Evolutionary conservation across 2,113 vertebrate species (phyloP).

Genomic region (Sapayoa aenigma): DNA sequence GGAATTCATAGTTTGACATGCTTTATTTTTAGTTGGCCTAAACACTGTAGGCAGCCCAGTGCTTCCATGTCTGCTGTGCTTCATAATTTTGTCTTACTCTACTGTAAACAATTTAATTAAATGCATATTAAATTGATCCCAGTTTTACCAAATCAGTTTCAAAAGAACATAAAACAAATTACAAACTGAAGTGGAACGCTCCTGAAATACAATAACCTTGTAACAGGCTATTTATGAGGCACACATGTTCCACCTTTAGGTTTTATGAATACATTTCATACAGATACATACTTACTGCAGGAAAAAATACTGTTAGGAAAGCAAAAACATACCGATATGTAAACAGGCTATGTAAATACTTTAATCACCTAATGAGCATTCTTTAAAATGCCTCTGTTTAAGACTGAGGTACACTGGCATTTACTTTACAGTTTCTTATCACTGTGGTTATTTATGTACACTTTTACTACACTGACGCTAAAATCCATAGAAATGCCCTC

Average conservation of each 20-base stretch:
- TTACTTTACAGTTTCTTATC: background rate
- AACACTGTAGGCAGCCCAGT: background rate
- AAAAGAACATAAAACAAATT: slow-evolving; percentile 23
- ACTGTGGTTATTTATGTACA: background rate
- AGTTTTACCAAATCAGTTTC: background rate
- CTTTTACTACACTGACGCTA: background rate
- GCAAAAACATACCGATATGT: background rate
- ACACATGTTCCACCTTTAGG: background rate
- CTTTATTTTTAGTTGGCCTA: background rate
- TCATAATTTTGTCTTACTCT: background rate
- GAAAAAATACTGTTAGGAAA: background rate
- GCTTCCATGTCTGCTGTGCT: background rate
- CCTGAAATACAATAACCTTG: slow-evolving; percentile 11
- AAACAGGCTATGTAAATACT: background rate
- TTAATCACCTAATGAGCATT: background rate
- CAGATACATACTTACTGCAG: background rate
- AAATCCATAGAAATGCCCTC: background rate
- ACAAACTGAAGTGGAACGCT: slow-evolving; percentile 15
- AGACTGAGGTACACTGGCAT: background rate
- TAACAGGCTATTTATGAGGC: slow-evolving; percentile 8
- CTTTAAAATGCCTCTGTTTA: background rate
- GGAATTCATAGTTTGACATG: background rate
- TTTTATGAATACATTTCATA: background rate
- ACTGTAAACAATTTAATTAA: slow-evolving; percentile 21
- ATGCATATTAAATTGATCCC: slow-evolving; percentile 21